Conservation (phyloP, 2,888 invertebrate species). For the Odontothrips loti region DNA sequence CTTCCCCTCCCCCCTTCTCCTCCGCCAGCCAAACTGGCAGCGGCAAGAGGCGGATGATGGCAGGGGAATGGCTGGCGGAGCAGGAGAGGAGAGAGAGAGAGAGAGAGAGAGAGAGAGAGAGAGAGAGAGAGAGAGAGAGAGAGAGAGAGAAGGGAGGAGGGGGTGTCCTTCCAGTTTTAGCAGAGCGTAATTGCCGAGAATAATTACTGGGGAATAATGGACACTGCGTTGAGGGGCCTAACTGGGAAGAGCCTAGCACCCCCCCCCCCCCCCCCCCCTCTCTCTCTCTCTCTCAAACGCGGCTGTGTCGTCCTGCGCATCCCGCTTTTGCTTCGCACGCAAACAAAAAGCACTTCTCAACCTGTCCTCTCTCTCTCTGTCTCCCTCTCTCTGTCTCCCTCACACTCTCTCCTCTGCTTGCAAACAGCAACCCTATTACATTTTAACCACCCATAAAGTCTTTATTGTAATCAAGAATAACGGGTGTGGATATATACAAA, state of each 20-base stretch:
- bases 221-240: conserved; percentile 12
- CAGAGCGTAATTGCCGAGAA: conserved; percentile 17
- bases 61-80: neutral
- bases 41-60: neutral
- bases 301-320: neutral
- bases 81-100: neutral
- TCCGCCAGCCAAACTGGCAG: too few relatives aligned
- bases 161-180: conserved; percentile 17
- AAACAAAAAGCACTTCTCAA: conserved; percentile 23
- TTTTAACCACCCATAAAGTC: conserved; percentile 25
- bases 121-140: too few relatives aligned
- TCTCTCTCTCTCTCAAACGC: neutral
- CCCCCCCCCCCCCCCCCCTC: neutral
- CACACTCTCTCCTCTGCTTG: neutral
- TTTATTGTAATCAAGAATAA: conserved; percentile 25
- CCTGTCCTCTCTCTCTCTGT: neutral
- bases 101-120: too few relatives aligned
- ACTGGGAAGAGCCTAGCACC: neutral
- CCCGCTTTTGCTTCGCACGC: neutral
- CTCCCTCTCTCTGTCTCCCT: too few relatives aligned
- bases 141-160: too few relatives aligned
- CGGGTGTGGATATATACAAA: neutral
- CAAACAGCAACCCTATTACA: conserved; percentile 8
- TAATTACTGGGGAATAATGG: conserved; percentile 24
- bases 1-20: neutral